phyloP scores from a whole-genome alignment of 2,113 vertebrate species.

The Perca fluviatilis region DNA sequence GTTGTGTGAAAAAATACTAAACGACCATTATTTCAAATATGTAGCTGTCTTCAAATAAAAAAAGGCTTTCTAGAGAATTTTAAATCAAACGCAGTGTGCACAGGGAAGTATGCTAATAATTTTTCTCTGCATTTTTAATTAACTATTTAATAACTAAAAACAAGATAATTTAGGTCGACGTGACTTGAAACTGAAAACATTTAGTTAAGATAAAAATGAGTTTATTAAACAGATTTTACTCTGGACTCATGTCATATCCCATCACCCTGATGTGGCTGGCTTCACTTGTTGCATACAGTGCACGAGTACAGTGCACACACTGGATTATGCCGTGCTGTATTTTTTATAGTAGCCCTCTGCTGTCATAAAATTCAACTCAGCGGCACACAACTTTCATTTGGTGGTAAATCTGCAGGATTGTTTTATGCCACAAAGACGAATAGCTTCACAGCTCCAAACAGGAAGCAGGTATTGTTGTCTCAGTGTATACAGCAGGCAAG shows the following conservation, averaged over 20 bases:
- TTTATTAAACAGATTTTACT: too few species aligned
- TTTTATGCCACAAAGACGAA: constrained; percentile 55
- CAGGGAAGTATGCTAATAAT: too few species aligned
- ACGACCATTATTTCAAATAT: background rate
- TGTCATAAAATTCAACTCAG: constrained; percentile 42
- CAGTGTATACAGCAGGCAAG: background rate
- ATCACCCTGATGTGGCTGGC: background rate
- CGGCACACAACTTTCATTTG: constrained; percentile 36
- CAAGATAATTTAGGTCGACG: too few species aligned
- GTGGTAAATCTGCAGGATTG: constrained; percentile 53
- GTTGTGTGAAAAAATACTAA: too few species aligned
- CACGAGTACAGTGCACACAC: background rate
- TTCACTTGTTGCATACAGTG: constrained; percentile 30
- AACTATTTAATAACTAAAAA: too few species aligned
- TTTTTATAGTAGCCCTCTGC: constrained; percentile 23
- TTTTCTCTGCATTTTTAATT: too few species aligned
- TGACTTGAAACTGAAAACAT: too few species aligned
- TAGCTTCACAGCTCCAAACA: constrained; percentile 30
- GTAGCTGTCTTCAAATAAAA: background rate
- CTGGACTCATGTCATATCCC: too few species aligned
- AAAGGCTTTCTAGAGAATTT: background rate
- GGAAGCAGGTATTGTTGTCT: constrained; percentile 46
- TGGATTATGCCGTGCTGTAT: constrained; percentile 1
- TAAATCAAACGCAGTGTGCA: background rate
- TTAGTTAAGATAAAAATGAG: too few species aligned